These are phyloP conservation scores for Drosophila melanogaster DNA, from an alignment of 1,140 invertebrate species.

Conservation along the genomic window DNA sequence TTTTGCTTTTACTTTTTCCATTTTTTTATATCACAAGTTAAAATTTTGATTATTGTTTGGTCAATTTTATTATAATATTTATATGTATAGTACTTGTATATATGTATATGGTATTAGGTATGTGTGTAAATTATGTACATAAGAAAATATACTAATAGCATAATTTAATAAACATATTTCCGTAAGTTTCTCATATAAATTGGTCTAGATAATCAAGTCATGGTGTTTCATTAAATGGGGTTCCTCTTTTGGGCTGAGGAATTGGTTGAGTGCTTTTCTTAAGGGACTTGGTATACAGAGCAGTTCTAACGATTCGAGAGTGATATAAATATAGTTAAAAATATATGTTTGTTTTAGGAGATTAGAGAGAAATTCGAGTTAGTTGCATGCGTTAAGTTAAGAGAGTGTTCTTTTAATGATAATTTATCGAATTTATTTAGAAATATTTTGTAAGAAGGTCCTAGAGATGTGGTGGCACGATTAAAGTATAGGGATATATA, in stretches of 20 bases:
- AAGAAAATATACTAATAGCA: constrained; percentile 71
- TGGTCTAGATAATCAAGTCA: constrained; percentile 80
- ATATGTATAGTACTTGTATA: constrained; percentile 42
- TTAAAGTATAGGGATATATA: constrained; percentile 4
- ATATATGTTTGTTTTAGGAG: constrained; percentile 54
- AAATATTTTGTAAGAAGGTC: constrained; percentile 25
- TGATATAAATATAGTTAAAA: constrained; percentile 49
- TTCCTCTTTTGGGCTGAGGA: constrained; percentile 3
- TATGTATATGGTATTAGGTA: constrained; percentile 33
- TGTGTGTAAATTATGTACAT: constrained; percentile 67
- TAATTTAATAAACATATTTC: constrained; percentile 63
- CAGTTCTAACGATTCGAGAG: constrained; percentile 56
- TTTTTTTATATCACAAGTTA: constrained; percentile 83
- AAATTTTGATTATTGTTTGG: constrained; percentile 84
- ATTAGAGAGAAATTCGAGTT: constrained; percentile 78
- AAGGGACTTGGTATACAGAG: constrained; percentile 43
- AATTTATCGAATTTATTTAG: constrained; percentile 29
- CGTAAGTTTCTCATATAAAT: constrained; percentile 65
- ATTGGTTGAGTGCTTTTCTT: background rate
- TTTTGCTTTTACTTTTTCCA: constrained; percentile 46
- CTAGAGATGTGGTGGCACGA: constrained; percentile 5
- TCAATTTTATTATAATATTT: constrained; percentile 69
- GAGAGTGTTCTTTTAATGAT: constrained; percentile 24
- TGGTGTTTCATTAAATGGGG: constrained; percentile 47
- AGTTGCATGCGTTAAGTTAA: constrained; percentile 69